Percentiles rank a stretch among this genome's conserved stretches.
phyloP scores from a whole-genome alignment of 2,797 vertebrate genomes.

The Dendrocincla fuliginosa region DNA sequence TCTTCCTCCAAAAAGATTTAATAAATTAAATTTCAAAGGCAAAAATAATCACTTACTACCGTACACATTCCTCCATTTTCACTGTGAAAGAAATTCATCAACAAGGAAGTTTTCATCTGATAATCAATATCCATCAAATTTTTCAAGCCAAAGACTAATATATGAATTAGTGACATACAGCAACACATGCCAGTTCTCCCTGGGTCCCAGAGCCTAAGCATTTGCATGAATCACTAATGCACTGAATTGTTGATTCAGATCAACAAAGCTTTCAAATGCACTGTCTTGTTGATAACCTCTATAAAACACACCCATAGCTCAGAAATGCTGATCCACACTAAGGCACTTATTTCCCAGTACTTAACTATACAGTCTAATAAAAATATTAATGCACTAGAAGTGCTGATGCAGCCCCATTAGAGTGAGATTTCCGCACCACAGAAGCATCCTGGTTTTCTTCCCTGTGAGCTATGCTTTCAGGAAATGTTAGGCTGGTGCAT shows the following conservation, averaged over 20 bases:
- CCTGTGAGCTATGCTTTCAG: neutral
- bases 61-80: neutral
- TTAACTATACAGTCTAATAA: slow-evolving; percentile 39
- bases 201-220: neutral
- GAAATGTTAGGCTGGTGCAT: neutral
- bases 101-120: neutral
- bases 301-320: slow-evolving; percentile 43
- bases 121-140: slow-evolving; percentile 13
- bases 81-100: neutral
- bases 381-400: slow-evolving; percentile 55
- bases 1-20: neutral
- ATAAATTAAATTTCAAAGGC: slow-evolving; percentile 34
- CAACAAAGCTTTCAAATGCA: slow-evolving; percentile 41
- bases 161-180: neutral
- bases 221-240: slow-evolving; percentile 37
- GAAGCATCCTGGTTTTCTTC: neutral
- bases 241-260: slow-evolving; percentile 46
- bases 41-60: neutral
- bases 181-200: neutral
- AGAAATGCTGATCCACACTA: slow-evolving; percentile 47
- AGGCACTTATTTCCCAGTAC: slow-evolving; percentile 28
- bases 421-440: neutral
- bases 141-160: slow-evolving; percentile 13
- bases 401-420: slow-evolving; percentile 51
- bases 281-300: slow-evolving; percentile 32